Base-by-base conservation (phyloP, 2,113 vertebrate species). In the Telmatochromis brachygnathus region DNA sequence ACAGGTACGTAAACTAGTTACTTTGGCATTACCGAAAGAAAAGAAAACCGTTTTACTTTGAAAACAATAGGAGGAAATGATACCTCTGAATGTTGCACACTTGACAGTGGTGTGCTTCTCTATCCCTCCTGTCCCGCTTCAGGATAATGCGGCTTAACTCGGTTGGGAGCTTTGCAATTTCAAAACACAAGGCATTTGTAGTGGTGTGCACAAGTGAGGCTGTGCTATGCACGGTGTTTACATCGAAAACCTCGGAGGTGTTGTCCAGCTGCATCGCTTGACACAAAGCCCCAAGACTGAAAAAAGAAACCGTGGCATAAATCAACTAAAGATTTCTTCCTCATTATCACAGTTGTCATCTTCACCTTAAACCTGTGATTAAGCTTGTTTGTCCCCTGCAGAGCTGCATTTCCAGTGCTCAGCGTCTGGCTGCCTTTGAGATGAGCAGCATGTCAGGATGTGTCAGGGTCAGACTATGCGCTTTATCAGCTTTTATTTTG, bases 121-220 rank as follows among this genome's bases (percentile, higher is more conserved):
- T 90, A 89, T 88, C 93, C 92, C 87, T 91, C 84, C 93, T 88
- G 45, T 95, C 91, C 91, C 60, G 84, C 84, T 92, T 87, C 90
- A 90, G 91, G 95, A 94, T 96, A 95, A 96, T 95, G 94, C 95
- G 94, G 95, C 90, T 96, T 95, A 95, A 86, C n/a, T 42, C 91
- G 56, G 84, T 55, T 80, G 77, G 83, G 87, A 83, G 90, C 88
- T 94, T 95, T 94, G 13, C 91, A 70, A 49, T 86, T 89, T 84
- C 81, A 87, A 87, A 93, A 93, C 87, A 88, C 53, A 35, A 19
- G 79, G 70, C 19, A 30, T 81, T 23, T 58, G 81, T 49, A 37
- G 28, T 23, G 58, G 49, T 21, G 11, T 37, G 26, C 19, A 4
- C 30, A 33, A 42, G 23, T n/a, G 79, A 8, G 23, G 3, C 37